phyloP scores from a whole-genome alignment of 2,888 invertebrate genomes.

The Pocota personata region DNA sequence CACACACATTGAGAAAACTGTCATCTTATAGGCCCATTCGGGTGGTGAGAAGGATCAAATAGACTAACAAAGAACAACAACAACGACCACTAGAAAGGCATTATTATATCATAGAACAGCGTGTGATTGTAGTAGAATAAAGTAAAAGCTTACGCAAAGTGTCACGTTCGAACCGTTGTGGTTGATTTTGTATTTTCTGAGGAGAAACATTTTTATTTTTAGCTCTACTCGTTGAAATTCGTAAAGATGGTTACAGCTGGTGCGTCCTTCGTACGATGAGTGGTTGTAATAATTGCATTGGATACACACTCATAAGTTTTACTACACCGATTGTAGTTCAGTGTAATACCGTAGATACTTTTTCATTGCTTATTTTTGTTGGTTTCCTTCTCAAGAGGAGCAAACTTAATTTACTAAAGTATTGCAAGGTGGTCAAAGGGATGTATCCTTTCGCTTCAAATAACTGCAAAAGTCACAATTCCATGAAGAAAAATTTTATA shows the following conservation, averaged over 20 bases:
- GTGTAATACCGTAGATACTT: background rate
- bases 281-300: background rate
- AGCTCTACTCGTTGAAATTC: conserved; percentile 36
- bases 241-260: conserved; percentile 15
- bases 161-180: conserved; percentile 53
- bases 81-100: conserved; percentile 6
- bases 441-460: background rate
- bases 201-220: conserved; percentile 41
- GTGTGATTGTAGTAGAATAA: conserved; percentile 22
- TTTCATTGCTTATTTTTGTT: background rate
- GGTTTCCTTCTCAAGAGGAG: background rate
- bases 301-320: background rate
- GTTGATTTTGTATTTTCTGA: conserved; percentile 57
- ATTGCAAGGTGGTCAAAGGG: background rate
- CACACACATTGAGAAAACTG: conserved; percentile 12
- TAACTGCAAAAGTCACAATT: too few species aligned
- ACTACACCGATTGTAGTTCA: background rate
- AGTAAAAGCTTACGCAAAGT: conserved; percentile 51
- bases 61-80: conserved; percentile 1
- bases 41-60: conserved; percentile 13
- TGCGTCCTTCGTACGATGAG: conserved; percentile 20
- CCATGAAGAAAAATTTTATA: too few species aligned
- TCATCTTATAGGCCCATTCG: conserved; percentile 26
- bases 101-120: background rate
- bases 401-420: too few species aligned